Percentiles rank a stretch among this genome's conserved stretches.
These are phyloP conservation scores for Sandelia bainsii DNA, from an alignment of 2,797 vertebrate genomes.

Conservation along the genomic window DNA sequence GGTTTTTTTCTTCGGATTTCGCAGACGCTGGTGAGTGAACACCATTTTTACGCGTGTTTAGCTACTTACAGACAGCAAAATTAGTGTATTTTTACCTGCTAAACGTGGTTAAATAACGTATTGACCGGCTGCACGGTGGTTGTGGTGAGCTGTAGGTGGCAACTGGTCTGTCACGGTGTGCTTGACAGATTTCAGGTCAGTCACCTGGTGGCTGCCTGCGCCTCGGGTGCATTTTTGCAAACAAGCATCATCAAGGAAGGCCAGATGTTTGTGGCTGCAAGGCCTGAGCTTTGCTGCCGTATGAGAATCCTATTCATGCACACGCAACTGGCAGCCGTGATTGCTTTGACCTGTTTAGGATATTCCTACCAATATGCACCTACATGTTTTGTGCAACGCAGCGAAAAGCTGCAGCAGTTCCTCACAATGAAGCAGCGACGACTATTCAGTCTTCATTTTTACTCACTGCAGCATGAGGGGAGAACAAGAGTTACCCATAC, in stretches of 20 bases:
- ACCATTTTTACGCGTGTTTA: conserved; percentile 25
- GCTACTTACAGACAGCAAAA: not conserved
- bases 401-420: not conserved
- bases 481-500: not conserved
- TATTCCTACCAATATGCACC: conserved; percentile 1
- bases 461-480: not conserved
- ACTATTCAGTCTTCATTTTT: not conserved
- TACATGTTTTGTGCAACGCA: conserved; percentile 4
- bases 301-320: conserved; percentile 34
- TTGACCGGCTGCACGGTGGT: not conserved
- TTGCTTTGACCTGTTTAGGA: conserved; percentile 9
- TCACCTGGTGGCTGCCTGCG: conserved; percentile 66
- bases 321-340: not conserved
- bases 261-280: conserved; percentile 71
- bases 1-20: conserved; percentile 25
- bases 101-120: not conserved
- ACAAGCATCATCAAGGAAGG: conserved; percentile 6
- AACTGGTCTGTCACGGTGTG: conserved; percentile 30
- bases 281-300: conserved; percentile 38
- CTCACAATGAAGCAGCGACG: not conserved
- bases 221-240: conserved; percentile 35
- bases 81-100: no score
- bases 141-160: conserved; percentile 8
- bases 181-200: conserved; percentile 54
- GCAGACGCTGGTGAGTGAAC: conserved; percentile 66